Evolutionary conservation across 2,797 vertebrate genomes (phyloP), one percentile per base, ranked within the genome.

Genomic region (Acestrorhynchus altus): DNA sequence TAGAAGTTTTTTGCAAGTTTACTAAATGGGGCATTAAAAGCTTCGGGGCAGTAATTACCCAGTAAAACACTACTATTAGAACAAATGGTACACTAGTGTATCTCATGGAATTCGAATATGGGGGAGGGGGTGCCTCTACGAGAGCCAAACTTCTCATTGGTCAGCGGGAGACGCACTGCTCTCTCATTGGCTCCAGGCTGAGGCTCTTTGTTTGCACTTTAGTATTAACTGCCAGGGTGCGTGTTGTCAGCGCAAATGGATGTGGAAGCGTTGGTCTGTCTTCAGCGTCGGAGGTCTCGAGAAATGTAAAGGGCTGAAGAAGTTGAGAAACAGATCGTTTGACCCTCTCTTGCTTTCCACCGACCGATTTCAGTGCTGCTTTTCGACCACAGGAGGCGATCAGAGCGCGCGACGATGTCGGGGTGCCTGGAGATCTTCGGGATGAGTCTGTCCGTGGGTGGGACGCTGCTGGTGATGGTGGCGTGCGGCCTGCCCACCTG

Each of bases 401-500:
- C 39, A 42, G 39, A 44, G n/a, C 40, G 24, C 1, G 20, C 65
- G 67, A 79, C 97, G 96, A 89, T 94, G 1, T 91, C 95, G 0
- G 93, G 92, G 1, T 96, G 94, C 1, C 22, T 97, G 86, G 96
- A 98, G 89, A 87, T 93, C 28, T 75, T 98, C 60, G 96, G 96
- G 22, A 51, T 98, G 86, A 91, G 92, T 54, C 86, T 96, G 80
- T 88, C 93, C 85, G 79, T 96, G 69, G 49, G 92, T 22, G 97
- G 97, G 79, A 95, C 95, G 71, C 91, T 96, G 39, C 92, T 97
- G 67, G 93, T 94, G 84, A 97, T 98, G 91, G 86, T 98, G 64
- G 92, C 95, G 1, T 96, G 96, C 81, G 95, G 92, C 39, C 82
- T 98, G 77, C 96, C 96, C 57, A 96, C 92, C 93, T 98, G 96